These are phyloP conservation scores for Rhineura floridana DNA, from an alignment of 2,113 vertebrate species.

Conservation along the genomic window DNA sequence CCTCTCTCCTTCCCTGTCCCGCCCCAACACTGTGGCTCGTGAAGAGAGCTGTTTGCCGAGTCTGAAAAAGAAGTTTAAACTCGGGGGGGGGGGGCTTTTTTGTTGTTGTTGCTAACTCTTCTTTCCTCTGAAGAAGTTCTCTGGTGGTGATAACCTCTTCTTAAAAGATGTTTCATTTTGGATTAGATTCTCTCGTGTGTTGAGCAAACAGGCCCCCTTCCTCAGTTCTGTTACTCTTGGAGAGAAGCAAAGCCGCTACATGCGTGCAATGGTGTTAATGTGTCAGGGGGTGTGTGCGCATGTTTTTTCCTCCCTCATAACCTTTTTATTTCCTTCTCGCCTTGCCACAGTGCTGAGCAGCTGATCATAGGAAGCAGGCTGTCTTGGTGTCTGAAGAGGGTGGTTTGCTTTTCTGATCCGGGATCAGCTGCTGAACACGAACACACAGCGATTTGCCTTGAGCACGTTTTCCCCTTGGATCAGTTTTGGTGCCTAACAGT, in stretches of 20 bases:
- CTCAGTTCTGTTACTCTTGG: slow-evolving; percentile 76
- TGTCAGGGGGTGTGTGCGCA: background rate
- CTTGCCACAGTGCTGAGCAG: slow-evolving; percentile 12
- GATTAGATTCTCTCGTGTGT: slow-evolving; percentile 60
- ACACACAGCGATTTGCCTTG: slow-evolving; percentile 28
- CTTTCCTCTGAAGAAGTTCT: slow-evolving; percentile 41
- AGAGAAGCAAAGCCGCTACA: slow-evolving; percentile 73
- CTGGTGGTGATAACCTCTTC: slow-evolving; percentile 64
- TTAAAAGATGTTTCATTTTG: slow-evolving; percentile 41
- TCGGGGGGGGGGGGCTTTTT: background rate
- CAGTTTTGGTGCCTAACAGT: slow-evolving; percentile 58
- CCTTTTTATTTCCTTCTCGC: background rate
- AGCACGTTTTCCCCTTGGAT: slow-evolving; percentile 33
- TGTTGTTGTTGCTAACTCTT: slow-evolving; percentile 47
- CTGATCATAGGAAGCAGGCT: slow-evolving; percentile 42
- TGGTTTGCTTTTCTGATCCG: slow-evolving; percentile 22
- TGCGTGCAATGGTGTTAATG: slow-evolving; percentile 9
- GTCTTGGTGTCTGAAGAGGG: slow-evolving; percentile 36
- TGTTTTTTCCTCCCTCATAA: background rate
- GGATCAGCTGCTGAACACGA: slow-evolving; percentile 37
- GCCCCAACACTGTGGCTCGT: slow-evolving; percentile 48
- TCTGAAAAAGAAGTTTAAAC: background rate
- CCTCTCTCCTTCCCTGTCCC: background rate
- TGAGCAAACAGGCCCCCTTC: slow-evolving; percentile 51
- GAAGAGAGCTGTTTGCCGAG: slow-evolving; percentile 35